A percentile compares a stretch with the other conserved stretches of the same genome.
Evolutionary conservation across 1,140 invertebrate species (phyloP).

Genomic region (Drosophila asahinai): DNA sequence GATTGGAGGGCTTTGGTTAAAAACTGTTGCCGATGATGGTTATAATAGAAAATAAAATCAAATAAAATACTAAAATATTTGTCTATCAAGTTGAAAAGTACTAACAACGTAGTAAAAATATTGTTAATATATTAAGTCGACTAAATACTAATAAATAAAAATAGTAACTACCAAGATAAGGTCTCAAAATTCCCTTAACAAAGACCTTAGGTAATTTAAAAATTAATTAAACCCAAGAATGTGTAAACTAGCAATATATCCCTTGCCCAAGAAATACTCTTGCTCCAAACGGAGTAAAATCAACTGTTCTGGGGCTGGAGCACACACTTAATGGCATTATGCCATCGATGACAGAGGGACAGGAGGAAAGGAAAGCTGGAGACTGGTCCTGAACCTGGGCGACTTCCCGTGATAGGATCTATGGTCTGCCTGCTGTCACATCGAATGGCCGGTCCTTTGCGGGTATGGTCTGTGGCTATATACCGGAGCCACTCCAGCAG

Average conservation of each 20-base stretch:
- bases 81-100: neutral
- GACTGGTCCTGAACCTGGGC: neutral
- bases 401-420: constrained; percentile 33
- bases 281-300: constrained; percentile 7
- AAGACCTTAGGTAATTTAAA: neutral
- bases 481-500: constrained; percentile 2
- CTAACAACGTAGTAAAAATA: neutral
- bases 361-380: neutral
- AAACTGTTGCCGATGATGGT: too few relatives aligned
- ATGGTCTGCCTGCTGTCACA: constrained; percentile 37
- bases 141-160: too few relatives aligned
- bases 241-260: neutral
- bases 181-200: neutral
- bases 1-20: neutral
- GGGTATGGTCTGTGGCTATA: constrained; percentile 6
- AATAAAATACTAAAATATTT: neutral
- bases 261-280: neutral
- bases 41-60: neutral
- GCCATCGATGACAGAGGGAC: neutral
- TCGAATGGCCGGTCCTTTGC: constrained; percentile 22
- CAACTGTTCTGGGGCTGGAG: constrained; percentile 12
- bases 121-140: too few relatives aligned
- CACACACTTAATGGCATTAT: constrained; percentile 37
- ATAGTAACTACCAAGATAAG: neutral
- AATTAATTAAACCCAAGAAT: too few relatives aligned